Percentiles rank a stretch among this genome's conserved stretches.
Evolutionary conservation across 1,140 invertebrate species (phyloP).

Genomic region (Venturia canescens): DNA sequence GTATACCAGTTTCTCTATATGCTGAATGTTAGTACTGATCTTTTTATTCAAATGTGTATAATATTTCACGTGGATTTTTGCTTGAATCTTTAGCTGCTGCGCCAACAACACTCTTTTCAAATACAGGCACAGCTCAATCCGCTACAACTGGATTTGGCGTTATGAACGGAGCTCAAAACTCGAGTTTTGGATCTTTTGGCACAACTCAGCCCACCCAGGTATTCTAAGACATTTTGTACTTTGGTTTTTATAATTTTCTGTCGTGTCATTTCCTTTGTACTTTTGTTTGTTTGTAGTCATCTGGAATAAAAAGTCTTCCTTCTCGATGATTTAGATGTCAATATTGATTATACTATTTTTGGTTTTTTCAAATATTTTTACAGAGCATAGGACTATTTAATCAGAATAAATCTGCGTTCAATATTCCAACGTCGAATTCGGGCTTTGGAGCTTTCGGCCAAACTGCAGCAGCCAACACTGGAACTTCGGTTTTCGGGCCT

Average conservation of each 20-base stretch:
- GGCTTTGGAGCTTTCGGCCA: constrained; percentile 77
- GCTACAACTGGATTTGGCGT: constrained; percentile 73
- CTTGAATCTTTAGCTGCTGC: constrained; percentile 64
- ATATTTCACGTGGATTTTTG: constrained; percentile 14
- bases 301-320: no score
- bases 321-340: background rate
- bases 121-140: constrained; percentile 64
- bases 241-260: constrained; percentile 15
- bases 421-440: constrained; percentile 68
- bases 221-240: constrained; percentile 38
- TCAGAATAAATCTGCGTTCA: constrained; percentile 76
- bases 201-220: constrained; percentile 74
- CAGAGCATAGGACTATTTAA: constrained; percentile 75
- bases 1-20: no score
- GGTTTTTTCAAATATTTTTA: constrained; percentile 30
- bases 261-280: no score
- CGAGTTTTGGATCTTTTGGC: constrained; percentile 73
- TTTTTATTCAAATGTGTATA: no score
- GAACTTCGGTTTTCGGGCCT: constrained; percentile 71
- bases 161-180: constrained; percentile 69
- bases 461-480: constrained; percentile 69
- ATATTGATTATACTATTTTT: background rate
- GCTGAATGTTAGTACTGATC: no score
- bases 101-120: constrained; percentile 70
- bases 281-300: no score